Evolutionary conservation across 2,797 vertebrate species (phyloP), one percentile per base, ranked within the genome.

Genomic region (Agapornis canus): DNA sequence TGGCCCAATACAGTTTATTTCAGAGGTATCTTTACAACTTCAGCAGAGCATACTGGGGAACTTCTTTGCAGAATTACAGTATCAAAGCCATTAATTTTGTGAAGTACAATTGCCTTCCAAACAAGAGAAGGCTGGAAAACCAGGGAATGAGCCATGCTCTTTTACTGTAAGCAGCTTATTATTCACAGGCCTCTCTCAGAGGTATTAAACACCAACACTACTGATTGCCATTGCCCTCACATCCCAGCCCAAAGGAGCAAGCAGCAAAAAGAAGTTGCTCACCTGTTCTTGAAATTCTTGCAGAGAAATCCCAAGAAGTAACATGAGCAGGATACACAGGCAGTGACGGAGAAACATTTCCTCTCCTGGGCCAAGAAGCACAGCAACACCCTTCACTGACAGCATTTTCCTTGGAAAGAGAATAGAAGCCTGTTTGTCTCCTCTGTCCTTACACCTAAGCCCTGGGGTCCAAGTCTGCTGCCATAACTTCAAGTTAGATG

Each of bases 381-480:
- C 76, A 80, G 61, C 61, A 94, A 88, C 82, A 78, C 42, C 12
- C 59, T 42, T 83, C 4, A 4, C 40, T 64, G 48, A 82, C 37
- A 82, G 57, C 79, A 61, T 82, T 91, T 91, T 81, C n/a, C 52
- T 71, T 91, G 52, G 76, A 87, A 75, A 57, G 69, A 92, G 60
- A 89, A 93, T 73, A 96, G 81, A 64, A 86, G 73, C 15, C 56
- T 63, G 18, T 82, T 96, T 96, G 89, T 95, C 70, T 93, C 52
- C 48, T 60, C 79, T 52, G 47, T 45, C 71, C 56, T 86, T 70
- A 63, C 56, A 27, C 32, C 40, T 86, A 90, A 72, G 17, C 90
- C 31, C 77, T 26, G 14, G 70, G 54, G 88, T 83, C 76, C 16
- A 31, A 52, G 47, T 29, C 22, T 78, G 42, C 52, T 78, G 68